Percentiles rank a stretch among this genome's conserved stretches.
Conservation (phyloP, 2,113 vertebrate species). For the Dolichotis patagonum region DNA sequence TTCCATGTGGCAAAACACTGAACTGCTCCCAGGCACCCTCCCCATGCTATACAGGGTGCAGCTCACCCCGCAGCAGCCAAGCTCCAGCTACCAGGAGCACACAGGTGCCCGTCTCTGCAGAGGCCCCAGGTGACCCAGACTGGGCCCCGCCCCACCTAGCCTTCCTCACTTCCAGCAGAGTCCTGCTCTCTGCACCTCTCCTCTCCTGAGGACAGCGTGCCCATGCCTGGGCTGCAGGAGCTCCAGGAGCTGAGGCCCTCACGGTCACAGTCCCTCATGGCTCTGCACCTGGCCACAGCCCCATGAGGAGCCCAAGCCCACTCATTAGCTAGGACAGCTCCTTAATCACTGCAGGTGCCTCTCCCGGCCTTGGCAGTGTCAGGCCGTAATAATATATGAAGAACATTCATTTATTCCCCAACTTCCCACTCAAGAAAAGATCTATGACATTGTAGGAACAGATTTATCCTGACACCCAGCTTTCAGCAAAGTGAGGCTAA, state of each 20-base stretch:
- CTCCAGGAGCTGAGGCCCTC: background rate
- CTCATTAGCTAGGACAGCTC: conserved; percentile 72
- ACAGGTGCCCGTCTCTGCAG: background rate
- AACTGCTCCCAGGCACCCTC: background rate
- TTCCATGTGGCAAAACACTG: background rate
- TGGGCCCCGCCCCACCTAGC: background rate
- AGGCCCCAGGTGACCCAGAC: background rate
- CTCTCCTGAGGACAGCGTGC: background rate
- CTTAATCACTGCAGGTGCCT: conserved; percentile 78
- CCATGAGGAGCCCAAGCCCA: conserved; percentile 46
- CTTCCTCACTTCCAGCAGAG: background rate
- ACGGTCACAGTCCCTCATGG: background rate
- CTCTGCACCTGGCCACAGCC: conserved; percentile 31
- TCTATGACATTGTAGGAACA: conserved; percentile 52
- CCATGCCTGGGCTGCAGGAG: background rate
- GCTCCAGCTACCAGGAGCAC: background rate
- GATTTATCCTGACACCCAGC: conserved; percentile 75
- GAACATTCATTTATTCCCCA: conserved; percentile 79
- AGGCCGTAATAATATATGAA: conserved; percentile 78
- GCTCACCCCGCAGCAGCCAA: background rate
- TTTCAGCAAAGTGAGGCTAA: conserved; percentile 81
- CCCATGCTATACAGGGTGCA: background rate
- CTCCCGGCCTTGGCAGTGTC: conserved; percentile 73
- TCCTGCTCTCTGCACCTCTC: background rate
- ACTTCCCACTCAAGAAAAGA: conserved; percentile 78